phyloP scores from a whole-genome alignment of 2,113 vertebrate species.

The Urocitellus parryii region DNA sequence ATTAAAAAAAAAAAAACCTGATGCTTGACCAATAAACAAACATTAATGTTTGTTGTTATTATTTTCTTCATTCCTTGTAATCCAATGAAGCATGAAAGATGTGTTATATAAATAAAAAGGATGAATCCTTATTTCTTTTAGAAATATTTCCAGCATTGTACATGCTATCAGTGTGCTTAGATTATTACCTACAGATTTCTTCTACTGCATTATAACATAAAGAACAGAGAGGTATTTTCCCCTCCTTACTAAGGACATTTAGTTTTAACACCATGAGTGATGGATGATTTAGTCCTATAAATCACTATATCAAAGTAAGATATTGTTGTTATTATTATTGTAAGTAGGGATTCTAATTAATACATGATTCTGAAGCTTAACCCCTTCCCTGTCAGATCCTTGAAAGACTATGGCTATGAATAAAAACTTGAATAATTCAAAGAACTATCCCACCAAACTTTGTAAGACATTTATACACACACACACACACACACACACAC shows the following conservation, averaged over 20 bases:
- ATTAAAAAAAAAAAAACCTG: not conserved
- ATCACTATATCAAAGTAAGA: conserved; percentile 18
- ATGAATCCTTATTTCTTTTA: conserved; percentile 31
- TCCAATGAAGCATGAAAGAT: not conserved
- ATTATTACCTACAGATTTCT: not conserved
- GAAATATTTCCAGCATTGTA: not conserved
- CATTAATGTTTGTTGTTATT: not conserved
- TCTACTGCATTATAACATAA: not conserved
- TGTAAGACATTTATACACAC: not conserved
- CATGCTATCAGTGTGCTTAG: not conserved
- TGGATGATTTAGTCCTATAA: not conserved
- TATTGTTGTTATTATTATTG: not conserved
- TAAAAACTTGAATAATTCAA: conserved; percentile 26
- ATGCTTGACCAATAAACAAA: not conserved
- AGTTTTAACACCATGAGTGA: not conserved
- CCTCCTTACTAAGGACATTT: not conserved
- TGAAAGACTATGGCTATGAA: conserved; percentile 19
- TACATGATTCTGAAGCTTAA: not conserved
- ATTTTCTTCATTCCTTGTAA: not conserved
- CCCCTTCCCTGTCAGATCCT: not conserved
- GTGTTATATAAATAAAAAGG: not conserved
- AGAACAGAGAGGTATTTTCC: not conserved
- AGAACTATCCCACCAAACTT: not conserved
- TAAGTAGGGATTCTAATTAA: not conserved
- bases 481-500: no score